phyloP scores from a whole-genome alignment of 2,797 vertebrate genomes.

The Megalops cyprinoides region DNA sequence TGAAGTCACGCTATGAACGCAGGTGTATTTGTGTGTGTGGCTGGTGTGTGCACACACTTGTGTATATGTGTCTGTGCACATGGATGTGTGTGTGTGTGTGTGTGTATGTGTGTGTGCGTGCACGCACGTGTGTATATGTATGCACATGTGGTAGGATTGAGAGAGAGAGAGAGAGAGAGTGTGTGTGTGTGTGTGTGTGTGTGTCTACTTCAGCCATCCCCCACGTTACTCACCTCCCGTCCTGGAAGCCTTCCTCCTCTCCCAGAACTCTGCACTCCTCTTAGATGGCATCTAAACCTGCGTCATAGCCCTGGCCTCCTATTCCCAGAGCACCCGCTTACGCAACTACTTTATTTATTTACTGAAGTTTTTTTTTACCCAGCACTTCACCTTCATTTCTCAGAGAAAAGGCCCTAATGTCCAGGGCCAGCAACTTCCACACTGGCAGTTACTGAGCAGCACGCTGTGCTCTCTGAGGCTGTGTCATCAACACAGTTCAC shows the following conservation, averaged over 20 bases:
- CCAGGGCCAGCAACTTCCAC: too few relatives aligned
- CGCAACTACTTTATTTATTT: not conserved
- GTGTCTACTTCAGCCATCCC: too few relatives aligned
- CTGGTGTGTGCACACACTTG: not conserved
- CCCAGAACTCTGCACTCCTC: not conserved
- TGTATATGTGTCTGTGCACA: not conserved
- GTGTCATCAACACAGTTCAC: not conserved
- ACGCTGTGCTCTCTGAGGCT: not conserved
- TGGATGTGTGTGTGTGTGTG: not conserved
- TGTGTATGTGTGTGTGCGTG: not conserved
- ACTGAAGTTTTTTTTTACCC: slow-evolving; percentile 2
- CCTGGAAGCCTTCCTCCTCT: not conserved
- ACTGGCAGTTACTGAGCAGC: not conserved
- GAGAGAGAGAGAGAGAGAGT: not conserved
- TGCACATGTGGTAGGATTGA: not conserved
- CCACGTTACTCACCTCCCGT: not conserved
- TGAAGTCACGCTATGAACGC: too few relatives aligned
- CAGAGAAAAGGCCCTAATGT: not conserved
- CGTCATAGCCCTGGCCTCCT: not conserved
- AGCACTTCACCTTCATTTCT: not conserved
- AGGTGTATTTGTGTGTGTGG: too few relatives aligned
- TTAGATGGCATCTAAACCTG: not conserved
- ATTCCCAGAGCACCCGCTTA: not conserved
- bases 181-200: not conserved
- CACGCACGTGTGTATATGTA: not conserved